Base-by-base conservation (phyloP, 2,113 vertebrate genomes). In the Melanocharis versteri region DNA sequence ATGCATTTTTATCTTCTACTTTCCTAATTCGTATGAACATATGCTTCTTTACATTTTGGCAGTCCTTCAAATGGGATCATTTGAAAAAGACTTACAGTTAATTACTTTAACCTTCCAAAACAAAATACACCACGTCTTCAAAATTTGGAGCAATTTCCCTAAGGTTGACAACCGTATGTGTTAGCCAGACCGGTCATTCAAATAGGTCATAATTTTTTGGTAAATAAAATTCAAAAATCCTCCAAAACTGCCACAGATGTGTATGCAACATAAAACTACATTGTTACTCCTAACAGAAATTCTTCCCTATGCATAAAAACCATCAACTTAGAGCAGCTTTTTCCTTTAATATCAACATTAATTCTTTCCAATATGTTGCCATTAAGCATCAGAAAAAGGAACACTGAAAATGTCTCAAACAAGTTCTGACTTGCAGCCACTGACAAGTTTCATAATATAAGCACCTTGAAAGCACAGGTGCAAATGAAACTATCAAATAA, bases 51-150 rank as follows among this genome's bases (percentile, higher is more conserved):
- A 71, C 18, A 48, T 69, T 93, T 90, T 94, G 69, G 79, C 62
- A 88, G 48, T 65, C 48, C 53, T 93, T 85, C 66, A 90, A 79
- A 76, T 53, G 13, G 24, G 15, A 79, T 85, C 8, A 80, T 64
- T 94, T 79, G 13, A 40, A 70, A 88, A 93, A 58, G 40, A 39
- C 27, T 72, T 76, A 42, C 5, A 91, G 47, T 54, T 84, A 93
- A 95, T 69, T 3, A 80, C 39, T 93, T 83, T 45, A 95, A 60
- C 61, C 62, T 94, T 91, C 60, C 35, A 78, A 87, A 91, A 83
- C 9, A 62, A 95, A 82, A 84, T 51, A 50, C 15, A 60, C 2
- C 23, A 7, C 1, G 0, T 83, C 31, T 72, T 87, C 35, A 76
- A 81, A 86, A 77, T 73, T 54, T 77, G 31, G 48, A 90, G 42